Evolutionary conservation across 2,113 vertebrate species (phyloP).

Genomic region (Pithys albifrons): DNA sequence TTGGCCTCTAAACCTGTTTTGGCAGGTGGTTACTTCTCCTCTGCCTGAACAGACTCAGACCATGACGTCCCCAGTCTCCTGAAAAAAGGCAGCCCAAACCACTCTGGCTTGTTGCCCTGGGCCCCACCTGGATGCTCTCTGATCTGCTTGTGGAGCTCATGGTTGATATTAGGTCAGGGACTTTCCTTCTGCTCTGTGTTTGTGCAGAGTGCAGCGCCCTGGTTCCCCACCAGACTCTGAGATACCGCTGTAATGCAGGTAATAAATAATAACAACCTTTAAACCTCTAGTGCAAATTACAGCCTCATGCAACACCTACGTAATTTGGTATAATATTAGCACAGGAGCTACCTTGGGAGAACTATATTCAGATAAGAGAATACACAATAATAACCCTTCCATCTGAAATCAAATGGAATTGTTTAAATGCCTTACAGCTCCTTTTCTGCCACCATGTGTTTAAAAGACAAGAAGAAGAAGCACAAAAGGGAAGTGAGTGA

Average conservation of each 20-base stretch:
- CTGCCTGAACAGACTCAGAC: not conserved
- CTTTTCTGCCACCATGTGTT: not conserved
- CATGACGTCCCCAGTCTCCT: fast-evolving
- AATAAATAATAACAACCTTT: constrained; percentile 68
- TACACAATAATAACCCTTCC: constrained; percentile 19
- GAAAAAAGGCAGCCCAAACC: not conserved
- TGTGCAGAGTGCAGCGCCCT: not conserved
- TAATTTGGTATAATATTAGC: constrained; percentile 64
- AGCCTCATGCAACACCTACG: constrained; percentile 56
- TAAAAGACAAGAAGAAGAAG: not conserved
- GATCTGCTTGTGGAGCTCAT: constrained; percentile 56
- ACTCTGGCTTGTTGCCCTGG: not conserved
- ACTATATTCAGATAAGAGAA: constrained; percentile 38
- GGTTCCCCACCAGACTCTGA: constrained; percentile 40
- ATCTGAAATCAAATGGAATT: constrained; percentile 10
- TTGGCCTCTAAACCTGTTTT: not conserved
- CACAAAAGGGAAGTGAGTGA: not conserved
- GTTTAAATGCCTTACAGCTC: not conserved
- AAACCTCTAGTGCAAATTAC: constrained; percentile 62
- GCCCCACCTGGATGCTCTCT: constrained; percentile 64
- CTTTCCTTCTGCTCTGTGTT: constrained; percentile 57
- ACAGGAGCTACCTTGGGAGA: constrained; percentile 25
- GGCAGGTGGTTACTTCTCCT: not conserved
- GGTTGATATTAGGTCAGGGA: constrained; percentile 61
- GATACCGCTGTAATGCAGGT: constrained; percentile 26